Evolutionary conservation across 2,797 vertebrate species (phyloP).

Genomic region (Zenarchopterus dispar): DNA sequence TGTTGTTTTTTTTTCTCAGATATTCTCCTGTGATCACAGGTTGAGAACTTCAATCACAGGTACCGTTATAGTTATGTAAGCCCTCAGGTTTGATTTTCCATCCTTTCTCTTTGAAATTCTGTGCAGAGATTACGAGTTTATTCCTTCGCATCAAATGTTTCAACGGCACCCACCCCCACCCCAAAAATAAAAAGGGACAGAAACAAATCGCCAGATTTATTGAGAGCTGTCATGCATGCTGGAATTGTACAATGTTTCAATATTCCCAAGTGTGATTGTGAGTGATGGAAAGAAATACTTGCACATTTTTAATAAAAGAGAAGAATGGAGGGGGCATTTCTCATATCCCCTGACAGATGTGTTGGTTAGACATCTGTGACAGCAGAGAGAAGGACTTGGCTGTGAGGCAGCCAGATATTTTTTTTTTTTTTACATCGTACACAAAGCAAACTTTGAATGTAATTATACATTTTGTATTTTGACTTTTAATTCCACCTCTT

Average conservation of each 20-base stretch:
- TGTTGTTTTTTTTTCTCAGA: conserved; percentile 15
- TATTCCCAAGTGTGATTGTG: conserved; percentile 59
- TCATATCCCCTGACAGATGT: conserved; percentile 74
- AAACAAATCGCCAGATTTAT: conserved; percentile 52
- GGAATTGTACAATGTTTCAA: conserved; percentile 50
- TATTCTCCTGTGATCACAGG: conserved; percentile 9
- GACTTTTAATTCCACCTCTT: background rate
- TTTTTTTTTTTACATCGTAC: conserved; percentile 23
- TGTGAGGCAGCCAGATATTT: conserved; percentile 25
- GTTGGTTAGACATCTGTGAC: conserved; percentile 56
- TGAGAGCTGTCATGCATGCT: conserved; percentile 56
- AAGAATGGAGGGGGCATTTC: conserved; percentile 63
- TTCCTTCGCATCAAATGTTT: conserved; percentile 37
- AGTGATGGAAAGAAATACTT: conserved; percentile 39
- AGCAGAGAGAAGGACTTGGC: conserved; percentile 38
- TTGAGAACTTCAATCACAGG: conserved; percentile 20
- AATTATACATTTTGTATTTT: background rate
- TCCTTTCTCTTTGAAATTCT: conserved; percentile 26
- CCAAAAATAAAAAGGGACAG: conserved; percentile 1
- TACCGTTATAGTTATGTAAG: conserved; percentile 29
- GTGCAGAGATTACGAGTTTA: conserved; percentile 2
- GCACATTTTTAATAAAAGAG: conserved; percentile 69
- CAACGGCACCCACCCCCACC: background rate
- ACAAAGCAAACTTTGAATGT: conserved; percentile 18
- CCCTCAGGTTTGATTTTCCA: background rate